These are phyloP conservation scores for Chaetura pelagica DNA, from an alignment of 2,113 vertebrate genomes.

Conservation along the genomic window DNA sequence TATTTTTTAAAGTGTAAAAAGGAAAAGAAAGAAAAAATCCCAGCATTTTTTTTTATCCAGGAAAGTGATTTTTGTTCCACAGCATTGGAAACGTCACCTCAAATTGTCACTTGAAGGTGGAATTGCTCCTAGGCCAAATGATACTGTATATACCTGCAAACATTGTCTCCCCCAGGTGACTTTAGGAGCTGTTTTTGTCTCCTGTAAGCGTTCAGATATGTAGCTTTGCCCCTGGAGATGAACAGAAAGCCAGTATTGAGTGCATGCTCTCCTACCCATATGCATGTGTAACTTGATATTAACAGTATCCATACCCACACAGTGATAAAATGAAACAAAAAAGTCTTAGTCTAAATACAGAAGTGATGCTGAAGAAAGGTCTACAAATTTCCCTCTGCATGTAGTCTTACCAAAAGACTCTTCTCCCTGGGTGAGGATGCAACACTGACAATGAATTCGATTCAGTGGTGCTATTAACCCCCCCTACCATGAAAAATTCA, in stretches of 20 bases:
- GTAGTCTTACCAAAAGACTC: background rate
- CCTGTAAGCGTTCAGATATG: background rate
- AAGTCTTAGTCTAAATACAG: background rate
- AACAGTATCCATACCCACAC: background rate
- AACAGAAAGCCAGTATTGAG: background rate
- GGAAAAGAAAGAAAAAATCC: background rate
- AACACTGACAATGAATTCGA: background rate
- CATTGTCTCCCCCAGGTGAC: conserved; percentile 13
- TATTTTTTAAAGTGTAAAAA: background rate
- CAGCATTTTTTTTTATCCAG: background rate
- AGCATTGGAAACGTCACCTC: conserved; percentile 35
- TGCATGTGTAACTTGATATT: background rate
- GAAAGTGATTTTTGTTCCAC: conserved; percentile 28
- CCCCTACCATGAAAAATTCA: background rate
- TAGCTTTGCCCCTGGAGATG: conserved; percentile 11
- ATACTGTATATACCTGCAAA: background rate
- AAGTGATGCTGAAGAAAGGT: background rate
- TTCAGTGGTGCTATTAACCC: background rate
- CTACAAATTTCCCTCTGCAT: background rate
- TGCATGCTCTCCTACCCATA: conserved; percentile 19
- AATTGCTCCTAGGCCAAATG: conserved; percentile 39
- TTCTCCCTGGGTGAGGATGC: background rate
- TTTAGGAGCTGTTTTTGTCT: background rate
- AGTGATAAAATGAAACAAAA: background rate
- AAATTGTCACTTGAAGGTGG: conserved; percentile 1